Conservation (phyloP, 2,113 vertebrate genomes). For the Nansenia antarctica region DNA sequence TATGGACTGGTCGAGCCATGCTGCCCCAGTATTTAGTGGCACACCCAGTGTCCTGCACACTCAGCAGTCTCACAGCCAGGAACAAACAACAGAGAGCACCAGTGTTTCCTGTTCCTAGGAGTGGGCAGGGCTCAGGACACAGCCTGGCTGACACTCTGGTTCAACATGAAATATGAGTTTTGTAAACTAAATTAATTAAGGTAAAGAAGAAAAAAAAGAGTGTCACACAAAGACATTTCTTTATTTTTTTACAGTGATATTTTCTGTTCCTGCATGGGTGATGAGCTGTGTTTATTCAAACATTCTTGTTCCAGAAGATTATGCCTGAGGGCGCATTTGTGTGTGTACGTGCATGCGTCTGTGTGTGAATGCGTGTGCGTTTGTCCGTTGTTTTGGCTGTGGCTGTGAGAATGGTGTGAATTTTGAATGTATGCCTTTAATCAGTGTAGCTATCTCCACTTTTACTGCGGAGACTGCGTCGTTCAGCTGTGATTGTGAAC, state of each 20-base stretch:
- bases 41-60: conserved; percentile 42
- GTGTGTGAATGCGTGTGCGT: not conserved
- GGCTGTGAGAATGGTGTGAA: not conserved
- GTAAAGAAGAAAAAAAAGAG: not conserved
- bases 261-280: not conserved
- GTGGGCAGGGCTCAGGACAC: conserved; percentile 21
- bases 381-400: not conserved
- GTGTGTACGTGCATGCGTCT: not conserved
- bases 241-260: not conserved
- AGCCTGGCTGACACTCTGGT: conserved; percentile 4
- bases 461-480: conserved; percentile 12
- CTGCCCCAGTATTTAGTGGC: conserved; percentile 10
- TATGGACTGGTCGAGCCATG: conserved; percentile 1
- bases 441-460: conserved; percentile 32
- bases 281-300: not conserved
- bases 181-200: conserved; percentile 9
- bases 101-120: conserved; percentile 48
- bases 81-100: conserved; percentile 38
- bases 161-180: conserved; percentile 12
- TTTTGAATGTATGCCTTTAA: conserved; percentile 33
- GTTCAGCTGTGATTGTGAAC: conserved; percentile 15
- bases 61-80: conserved; percentile 49
- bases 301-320: too few species aligned
- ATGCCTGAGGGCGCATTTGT: not conserved
- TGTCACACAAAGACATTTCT: not conserved